These are phyloP conservation scores for Thaleichthys pacificus DNA, from an alignment of 2,797 vertebrate genomes.

Conservation along the genomic window DNA sequence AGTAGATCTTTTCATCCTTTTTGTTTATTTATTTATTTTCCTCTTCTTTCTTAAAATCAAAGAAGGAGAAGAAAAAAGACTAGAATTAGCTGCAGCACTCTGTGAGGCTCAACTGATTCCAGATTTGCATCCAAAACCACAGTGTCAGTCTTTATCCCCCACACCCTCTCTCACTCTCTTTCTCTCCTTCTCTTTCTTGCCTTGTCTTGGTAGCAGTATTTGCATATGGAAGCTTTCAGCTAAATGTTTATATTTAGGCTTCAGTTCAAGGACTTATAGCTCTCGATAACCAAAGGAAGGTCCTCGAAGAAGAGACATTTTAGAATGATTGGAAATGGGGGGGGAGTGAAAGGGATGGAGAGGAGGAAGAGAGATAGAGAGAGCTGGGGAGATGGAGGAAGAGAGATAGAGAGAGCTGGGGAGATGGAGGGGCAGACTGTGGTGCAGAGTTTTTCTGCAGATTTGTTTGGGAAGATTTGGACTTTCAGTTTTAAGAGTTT, in stretches of 20 bases:
- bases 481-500: constrained; percentile 65
- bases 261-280: constrained; percentile 71
- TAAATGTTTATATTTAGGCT: constrained; percentile 79
- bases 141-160: constrained; percentile 57
- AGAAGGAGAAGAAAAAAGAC: constrained; percentile 27
- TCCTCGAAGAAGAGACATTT: constrained; percentile 41
- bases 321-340: neutral
- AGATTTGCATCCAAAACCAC: constrained; percentile 73
- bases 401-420: constrained; percentile 17
- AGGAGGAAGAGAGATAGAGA: constrained; percentile 13
- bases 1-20: constrained; percentile 69
- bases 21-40: constrained; percentile 64
- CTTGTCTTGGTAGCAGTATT: constrained; percentile 53
- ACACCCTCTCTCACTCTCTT: constrained; percentile 7
- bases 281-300: constrained; percentile 62
- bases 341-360: neutral
- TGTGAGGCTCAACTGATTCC: constrained; percentile 74
- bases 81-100: constrained; percentile 61
- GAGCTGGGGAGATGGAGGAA: constrained; percentile 6
- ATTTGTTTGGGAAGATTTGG: constrained; percentile 72
- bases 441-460: constrained; percentile 48
- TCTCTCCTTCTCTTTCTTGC: constrained; percentile 53
- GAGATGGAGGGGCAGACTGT: constrained; percentile 23
- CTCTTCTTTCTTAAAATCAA: constrained; percentile 43
- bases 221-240: constrained; percentile 72